Base-by-base conservation (phyloP, 2,888 invertebrate species). In the Synanthedon tipuliformis region DNA sequence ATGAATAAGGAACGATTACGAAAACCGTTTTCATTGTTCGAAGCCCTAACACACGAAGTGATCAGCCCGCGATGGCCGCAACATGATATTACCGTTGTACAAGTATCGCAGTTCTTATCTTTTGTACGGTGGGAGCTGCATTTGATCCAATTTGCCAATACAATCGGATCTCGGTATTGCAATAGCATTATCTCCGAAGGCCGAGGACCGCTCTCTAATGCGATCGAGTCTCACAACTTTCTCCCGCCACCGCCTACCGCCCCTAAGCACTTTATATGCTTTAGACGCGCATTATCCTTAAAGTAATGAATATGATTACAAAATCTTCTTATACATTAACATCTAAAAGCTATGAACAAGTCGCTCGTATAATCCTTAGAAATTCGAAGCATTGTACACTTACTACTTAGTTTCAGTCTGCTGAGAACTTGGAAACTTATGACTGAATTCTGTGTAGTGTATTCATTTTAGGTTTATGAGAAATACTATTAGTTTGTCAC, bases 71-170 rank as follows among this genome's bases (percentile, higher is more conserved):
- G 75, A 76, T 81, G 75, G 68, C 73, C 74, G 67, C 74, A 75
- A 80, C 78, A 74, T 75, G 74, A 80, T 81, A 78, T 78, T 75
- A 75, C 77, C 63, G 66, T 65, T 61, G 64, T 59, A 58, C 75
- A 75, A 76, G 72, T 77, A 78, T 77, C 75, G 34, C 64, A 57
- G 64, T 65, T 81, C 81, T 85, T 84, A 86, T 87, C 86, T 85
- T 82, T 83, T 84, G 80, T 80, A 69, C 80, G 75, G 80, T 74
- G 76, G 80, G 79, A 80, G 79, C 78, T 86, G 86, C 88, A 87
- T 88, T 88, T 87, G 84, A 88, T 88, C 84, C 88, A 88, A 88
- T 88, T 88, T 86, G 80, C 83, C 86, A 83, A 86, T 85, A 86
- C 86, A 85, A 88, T 88, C 84, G 77, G 79, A 85, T 84, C 79